These are phyloP conservation scores for Drosophila anomelani DNA, from an alignment of 2,888 invertebrate species.

Conservation along the genomic window DNA sequence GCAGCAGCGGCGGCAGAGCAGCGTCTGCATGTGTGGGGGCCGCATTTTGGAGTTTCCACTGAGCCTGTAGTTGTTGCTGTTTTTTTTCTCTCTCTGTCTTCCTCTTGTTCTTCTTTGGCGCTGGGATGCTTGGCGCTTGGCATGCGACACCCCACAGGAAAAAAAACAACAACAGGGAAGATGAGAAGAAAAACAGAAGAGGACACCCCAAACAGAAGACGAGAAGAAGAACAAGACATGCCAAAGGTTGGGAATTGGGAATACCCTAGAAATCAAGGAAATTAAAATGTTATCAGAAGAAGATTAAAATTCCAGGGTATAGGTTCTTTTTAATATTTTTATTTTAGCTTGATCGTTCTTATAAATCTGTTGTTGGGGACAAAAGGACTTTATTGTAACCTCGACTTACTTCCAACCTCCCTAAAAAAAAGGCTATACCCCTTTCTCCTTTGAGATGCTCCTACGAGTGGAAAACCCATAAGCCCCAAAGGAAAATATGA, in stretches of 20 bases:
- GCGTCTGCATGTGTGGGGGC: slow-evolving; percentile 38
- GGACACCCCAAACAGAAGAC: background rate
- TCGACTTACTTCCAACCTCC: background rate
- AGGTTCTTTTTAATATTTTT: background rate
- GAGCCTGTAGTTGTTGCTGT: slow-evolving; percentile 31
- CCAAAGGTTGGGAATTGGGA: background rate
- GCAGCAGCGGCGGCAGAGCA: slow-evolving; percentile 37
- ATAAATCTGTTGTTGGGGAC: background rate
- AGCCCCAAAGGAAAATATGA: background rate
- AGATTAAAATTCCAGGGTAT: background rate
- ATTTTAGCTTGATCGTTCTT: background rate
- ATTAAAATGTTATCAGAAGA: background rate
- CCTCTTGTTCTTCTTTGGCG: slow-evolving; percentile 13
- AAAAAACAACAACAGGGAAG: background rate
- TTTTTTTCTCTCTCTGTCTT: slow-evolving; percentile 15
- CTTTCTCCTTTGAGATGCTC: background rate
- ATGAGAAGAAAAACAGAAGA: background rate
- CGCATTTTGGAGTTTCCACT: slow-evolving; percentile 52
- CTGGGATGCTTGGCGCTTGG: slow-evolving; percentile 61
- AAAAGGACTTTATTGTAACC: background rate
- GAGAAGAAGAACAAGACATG: background rate
- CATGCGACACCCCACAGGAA: slow-evolving; percentile 61
- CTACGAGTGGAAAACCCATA: background rate
- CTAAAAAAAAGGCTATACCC: no score
- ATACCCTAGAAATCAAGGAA: background rate